These are phyloP conservation scores for Euphonia xanthogaster DNA, from an alignment of 2,797 vertebrate species.

Conservation along the genomic window DNA sequence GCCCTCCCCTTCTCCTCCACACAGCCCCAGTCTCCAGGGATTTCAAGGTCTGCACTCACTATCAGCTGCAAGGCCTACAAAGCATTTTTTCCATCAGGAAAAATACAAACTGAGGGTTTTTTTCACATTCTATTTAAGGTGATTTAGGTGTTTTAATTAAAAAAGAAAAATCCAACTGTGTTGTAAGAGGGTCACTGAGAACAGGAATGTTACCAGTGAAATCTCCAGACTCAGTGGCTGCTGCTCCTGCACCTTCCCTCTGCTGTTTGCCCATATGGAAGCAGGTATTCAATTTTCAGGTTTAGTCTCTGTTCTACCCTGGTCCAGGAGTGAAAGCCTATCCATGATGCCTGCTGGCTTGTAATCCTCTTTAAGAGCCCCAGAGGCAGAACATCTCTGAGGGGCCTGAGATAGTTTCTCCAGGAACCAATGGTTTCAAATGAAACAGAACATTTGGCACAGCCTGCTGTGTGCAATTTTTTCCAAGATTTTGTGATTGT, in stretches of 20 bases:
- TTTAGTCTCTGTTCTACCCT: not conserved
- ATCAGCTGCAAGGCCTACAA: not conserved
- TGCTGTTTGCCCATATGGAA: not conserved
- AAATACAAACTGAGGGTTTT: not conserved
- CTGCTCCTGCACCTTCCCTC: not conserved
- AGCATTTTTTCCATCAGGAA: not conserved
- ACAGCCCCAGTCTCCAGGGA: not conserved
- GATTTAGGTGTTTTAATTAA: not conserved
- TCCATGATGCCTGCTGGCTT: not conserved
- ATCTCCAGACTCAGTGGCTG: not conserved
- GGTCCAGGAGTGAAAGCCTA: not conserved
- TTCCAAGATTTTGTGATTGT: rapidly evolving
- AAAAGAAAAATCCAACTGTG: not conserved
- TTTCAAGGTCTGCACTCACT: not conserved
- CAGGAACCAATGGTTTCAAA: not conserved
- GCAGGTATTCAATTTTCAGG: not conserved
- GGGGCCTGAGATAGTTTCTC: not conserved
- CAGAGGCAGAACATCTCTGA: not conserved
- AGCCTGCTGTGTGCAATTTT: rapidly evolving
- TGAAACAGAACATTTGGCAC: not conserved
- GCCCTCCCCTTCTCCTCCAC: not conserved
- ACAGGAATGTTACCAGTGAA: not conserved
- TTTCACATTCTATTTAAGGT: not conserved
- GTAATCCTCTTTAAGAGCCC: not conserved
- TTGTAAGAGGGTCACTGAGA: not conserved